Conservation (phyloP, 2,888 invertebrate genomes). For the Macrosoma leucophasiata region DNA sequence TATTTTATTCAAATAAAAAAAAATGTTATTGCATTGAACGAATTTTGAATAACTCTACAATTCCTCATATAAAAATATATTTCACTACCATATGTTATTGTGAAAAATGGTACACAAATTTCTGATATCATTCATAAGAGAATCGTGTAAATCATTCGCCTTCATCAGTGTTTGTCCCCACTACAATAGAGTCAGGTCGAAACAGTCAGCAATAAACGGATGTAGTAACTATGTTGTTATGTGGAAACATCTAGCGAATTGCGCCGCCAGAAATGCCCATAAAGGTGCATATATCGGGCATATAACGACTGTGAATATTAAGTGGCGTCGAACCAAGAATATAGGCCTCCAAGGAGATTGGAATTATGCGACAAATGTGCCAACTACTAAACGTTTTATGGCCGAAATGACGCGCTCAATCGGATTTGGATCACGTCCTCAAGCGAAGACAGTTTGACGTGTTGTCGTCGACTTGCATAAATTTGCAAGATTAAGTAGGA, state of each 20-base stretch:
- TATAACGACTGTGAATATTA: constrained; percentile 56
- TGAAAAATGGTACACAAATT: too few relatives aligned
- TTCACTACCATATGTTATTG: too few relatives aligned
- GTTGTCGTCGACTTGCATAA: constrained; percentile 70
- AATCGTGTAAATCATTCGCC: not conserved
- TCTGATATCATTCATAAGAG: not conserved
- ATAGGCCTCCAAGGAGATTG: constrained; percentile 49
- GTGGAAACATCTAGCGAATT: constrained; percentile 11
- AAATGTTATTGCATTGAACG: too few relatives aligned
- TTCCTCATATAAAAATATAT: too few relatives aligned
- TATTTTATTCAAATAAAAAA: too few relatives aligned
- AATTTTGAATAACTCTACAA: too few relatives aligned
- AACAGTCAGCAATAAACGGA: constrained; percentile 18
- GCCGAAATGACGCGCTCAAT: constrained; percentile 61
- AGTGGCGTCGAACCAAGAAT: constrained; percentile 37
- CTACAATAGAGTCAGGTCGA: too few relatives aligned
- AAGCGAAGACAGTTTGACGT: constrained; percentile 67
- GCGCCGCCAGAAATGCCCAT: constrained; percentile 18
- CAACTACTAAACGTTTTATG: constrained; percentile 68
- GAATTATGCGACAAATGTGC: constrained; percentile 67
- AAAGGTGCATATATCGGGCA: constrained; percentile 32
- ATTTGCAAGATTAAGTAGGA: constrained; percentile 69
- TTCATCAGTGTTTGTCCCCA: constrained; percentile 1
- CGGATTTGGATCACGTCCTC: constrained; percentile 70
- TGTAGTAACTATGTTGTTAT: constrained; percentile 14